These are phyloP conservation scores for Melanotaenia maccullochi DNA, from an alignment of 2,797 vertebrate species.

Conservation along the genomic window DNA sequence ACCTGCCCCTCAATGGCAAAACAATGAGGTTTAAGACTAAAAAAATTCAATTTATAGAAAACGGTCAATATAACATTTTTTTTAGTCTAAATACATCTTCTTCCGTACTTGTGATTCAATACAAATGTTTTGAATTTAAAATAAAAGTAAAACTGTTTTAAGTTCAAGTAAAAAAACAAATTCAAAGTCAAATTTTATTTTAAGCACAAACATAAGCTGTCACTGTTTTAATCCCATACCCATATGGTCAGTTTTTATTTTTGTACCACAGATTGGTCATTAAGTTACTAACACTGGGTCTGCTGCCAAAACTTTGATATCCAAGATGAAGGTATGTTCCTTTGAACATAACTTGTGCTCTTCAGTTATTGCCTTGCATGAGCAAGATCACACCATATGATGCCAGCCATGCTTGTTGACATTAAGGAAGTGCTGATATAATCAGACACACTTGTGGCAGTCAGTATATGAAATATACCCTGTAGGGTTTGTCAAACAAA, in stretches of 20 bases:
- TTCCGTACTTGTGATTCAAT: too few species aligned
- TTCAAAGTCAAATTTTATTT: too few species aligned
- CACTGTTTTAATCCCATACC: slow-evolving; percentile 22
- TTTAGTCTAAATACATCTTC: too few species aligned
- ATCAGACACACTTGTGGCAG: slow-evolving; percentile 59
- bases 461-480: slow-evolving; percentile 60
- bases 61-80: too few species aligned
- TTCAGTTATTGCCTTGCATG: slow-evolving; percentile 60
- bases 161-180: too few species aligned
- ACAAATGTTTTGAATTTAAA: too few species aligned
- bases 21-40: too few species aligned
- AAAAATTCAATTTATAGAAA: too few species aligned
- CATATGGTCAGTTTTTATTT: slow-evolving; percentile 56
- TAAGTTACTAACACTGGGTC: slow-evolving; percentile 71
- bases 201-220: too few species aligned
- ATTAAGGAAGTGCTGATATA: slow-evolving; percentile 66
- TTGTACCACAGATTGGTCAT: slow-evolving; percentile 61
- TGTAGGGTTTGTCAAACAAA: slow-evolving; percentile 40
- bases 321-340: slow-evolving; percentile 77
- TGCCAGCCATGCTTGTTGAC: slow-evolving; percentile 72
- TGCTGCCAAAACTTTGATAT: slow-evolving; percentile 83
- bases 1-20: too few species aligned
- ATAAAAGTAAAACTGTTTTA: too few species aligned
- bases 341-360: slow-evolving; percentile 75
- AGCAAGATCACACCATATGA: slow-evolving; percentile 58